phyloP scores from a whole-genome alignment of 1,140 invertebrate genomes.

The Calliopsis andreniformis region DNA sequence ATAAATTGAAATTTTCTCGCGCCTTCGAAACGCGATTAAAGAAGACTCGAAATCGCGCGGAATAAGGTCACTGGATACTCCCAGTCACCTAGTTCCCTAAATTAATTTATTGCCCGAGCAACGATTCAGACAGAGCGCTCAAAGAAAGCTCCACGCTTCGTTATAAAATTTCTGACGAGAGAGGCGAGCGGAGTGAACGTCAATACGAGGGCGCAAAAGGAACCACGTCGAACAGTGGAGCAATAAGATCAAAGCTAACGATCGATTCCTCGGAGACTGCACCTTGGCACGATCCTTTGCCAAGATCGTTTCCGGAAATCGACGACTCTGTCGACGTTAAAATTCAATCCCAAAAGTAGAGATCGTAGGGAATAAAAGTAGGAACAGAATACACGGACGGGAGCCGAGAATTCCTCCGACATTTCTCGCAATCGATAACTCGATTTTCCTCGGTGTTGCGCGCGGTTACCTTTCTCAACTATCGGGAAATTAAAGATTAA shows the following conservation, averaged over 20 bases:
- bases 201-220: constrained; percentile 8
- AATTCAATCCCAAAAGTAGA: constrained; percentile 42
- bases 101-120: background rate
- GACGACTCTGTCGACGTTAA: constrained; percentile 52
- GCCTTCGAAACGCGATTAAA: too few species aligned
- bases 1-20: too few species aligned
- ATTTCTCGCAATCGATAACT: constrained; percentile 14
- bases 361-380: constrained; percentile 13
- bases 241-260: constrained; percentile 57
- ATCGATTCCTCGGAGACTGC: constrained; percentile 63
- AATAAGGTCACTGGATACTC: too few species aligned
- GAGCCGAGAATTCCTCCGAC: constrained; percentile 20
- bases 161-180: constrained; percentile 22
- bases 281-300: constrained; percentile 61
- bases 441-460: background rate
- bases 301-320: constrained; percentile 61
- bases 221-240: constrained; percentile 1
- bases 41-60: too few species aligned
- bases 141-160: background rate
- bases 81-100: background rate
- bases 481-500: background rate
- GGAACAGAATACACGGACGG: constrained; percentile 4
- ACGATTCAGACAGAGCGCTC: background rate
- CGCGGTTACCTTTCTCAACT: background rate
- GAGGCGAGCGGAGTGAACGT: constrained; percentile 11